These are phyloP conservation scores for Notothenia coriiceps DNA, from an alignment of 2,113 vertebrate genomes.

Conservation along the genomic window DNA sequence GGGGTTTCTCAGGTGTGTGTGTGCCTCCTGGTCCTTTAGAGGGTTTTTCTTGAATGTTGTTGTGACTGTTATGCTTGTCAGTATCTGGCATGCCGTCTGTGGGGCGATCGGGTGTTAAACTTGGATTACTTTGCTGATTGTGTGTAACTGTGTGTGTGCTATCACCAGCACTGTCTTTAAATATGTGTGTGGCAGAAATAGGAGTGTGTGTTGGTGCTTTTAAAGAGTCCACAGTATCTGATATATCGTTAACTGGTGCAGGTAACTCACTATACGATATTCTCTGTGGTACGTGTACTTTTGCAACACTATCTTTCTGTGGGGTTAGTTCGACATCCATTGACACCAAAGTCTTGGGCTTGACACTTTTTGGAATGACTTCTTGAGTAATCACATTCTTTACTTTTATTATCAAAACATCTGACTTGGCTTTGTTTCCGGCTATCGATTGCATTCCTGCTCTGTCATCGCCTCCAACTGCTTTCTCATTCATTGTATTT, in stretches of 20 bases:
- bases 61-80: background rate
- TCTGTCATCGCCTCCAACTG: slow-evolving; percentile 6
- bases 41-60: slow-evolving; percentile 6
- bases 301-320: background rate
- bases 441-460: background rate
- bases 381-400: slow-evolving; percentile 14
- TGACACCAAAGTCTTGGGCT: background rate
- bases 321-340: background rate
- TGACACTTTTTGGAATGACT: slow-evolving; percentile 22
- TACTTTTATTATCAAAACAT: slow-evolving; percentile 22
- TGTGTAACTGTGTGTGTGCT: background rate
- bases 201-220: background rate
- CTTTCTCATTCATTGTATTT: slow-evolving; percentile 2
- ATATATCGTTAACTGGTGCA: background rate
- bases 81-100: background rate
- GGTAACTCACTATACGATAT: slow-evolving; percentile 21
- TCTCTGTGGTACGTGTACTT: slow-evolving; percentile 25
- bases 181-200: background rate
- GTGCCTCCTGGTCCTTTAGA: background rate
- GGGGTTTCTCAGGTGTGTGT: slow-evolving; percentile 38
- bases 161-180: background rate
- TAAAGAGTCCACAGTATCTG: slow-evolving; percentile 6
- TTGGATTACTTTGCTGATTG: background rate
- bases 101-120: background rate
- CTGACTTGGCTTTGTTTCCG: slow-evolving; percentile 11